Base-by-base conservation (phyloP, 2,888 invertebrate species). In the Coelopa pilipes region DNA sequence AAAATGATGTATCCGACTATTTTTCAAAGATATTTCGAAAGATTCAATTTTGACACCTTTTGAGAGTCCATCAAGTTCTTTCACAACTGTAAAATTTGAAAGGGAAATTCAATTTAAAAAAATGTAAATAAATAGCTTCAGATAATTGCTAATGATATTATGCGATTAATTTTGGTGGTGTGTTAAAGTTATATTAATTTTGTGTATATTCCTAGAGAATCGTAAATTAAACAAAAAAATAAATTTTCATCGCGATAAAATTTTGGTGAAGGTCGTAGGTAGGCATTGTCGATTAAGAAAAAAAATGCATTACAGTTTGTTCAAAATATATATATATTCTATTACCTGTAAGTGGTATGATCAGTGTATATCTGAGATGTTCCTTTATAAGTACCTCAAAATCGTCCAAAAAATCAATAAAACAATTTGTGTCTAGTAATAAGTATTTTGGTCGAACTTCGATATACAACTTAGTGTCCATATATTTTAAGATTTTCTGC, bases 371-470 rank as follows among this genome's bases (percentile, higher is more conserved):
- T 17, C 83, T 81, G 47, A 81, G 82, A 62, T 82, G 83, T 46
- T 85, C 82, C 66, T 88, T 96, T 94, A 84, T 93, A 93, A 86
- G 95, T 88, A 96, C 90, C 49, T 92, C 92, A 81, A 98, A 90
- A 82, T 93, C 90, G 73, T 91, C 90, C 83, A 98, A 89, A 85
- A 96, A 95, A 87, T 98, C 96, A 85, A 99, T 97, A 89, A 98
- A 97, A 87, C 98, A 98, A 89, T 99, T 99, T 73, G 99, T 99
- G 88, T 99, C 99, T 11, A 98, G 96, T 77, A 99, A 93, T 78
- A 99, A 89, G 88, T 94, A 94, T 78, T 94, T 92, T 11, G 98
- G 98, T 71, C 93, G 92, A 79, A 99, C 94, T 88, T 97, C 96
- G 80, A 98, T 92, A 85, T 95, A 95, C 71, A 94, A 91, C 79